These are phyloP conservation scores for Exephanes ischioxanthus DNA, from an alignment of 2,888 invertebrate species.

Conservation along the genomic window DNA sequence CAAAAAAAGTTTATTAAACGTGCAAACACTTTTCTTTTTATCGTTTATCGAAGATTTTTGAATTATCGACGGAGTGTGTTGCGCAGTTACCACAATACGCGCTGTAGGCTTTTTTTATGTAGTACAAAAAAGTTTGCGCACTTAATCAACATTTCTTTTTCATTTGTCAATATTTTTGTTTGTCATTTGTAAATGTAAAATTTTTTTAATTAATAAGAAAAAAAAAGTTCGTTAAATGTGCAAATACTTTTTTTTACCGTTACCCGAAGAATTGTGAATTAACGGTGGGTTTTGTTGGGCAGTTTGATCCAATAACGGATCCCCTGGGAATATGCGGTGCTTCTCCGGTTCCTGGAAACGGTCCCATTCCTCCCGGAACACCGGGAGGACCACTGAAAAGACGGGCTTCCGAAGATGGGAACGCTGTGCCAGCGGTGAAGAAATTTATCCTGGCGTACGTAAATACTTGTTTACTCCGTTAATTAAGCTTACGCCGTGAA, in stretches of 20 bases:
- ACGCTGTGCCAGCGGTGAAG: constrained; percentile 91
- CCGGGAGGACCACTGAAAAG: constrained; percentile 88
- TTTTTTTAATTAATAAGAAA: background rate
- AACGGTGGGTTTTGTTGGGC: constrained; percentile 65
- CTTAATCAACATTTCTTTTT: background rate
- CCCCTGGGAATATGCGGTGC: constrained; percentile 92
- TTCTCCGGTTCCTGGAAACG: constrained; percentile 82
- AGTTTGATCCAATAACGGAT: constrained; percentile 96
- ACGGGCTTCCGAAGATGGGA: constrained; percentile 91
- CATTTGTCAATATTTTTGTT: background rate
- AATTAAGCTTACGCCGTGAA: constrained; percentile 21
- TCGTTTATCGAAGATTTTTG: background rate
- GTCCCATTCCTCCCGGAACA: constrained; percentile 83
- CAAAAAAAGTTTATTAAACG: background rate
- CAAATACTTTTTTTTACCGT: background rate
- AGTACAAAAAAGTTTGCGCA: background rate
- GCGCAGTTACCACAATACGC: constrained; percentile 85
- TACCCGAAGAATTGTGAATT: background rate
- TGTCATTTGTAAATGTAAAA: background rate
- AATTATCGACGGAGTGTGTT: constrained; percentile 48
- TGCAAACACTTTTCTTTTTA: background rate
- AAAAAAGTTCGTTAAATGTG: background rate
- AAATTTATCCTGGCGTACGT: constrained; percentile 92
- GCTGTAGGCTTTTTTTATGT: no score
- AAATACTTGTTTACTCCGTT: background rate